Percentiles rank a stretch among this genome's conserved stretches.
Evolutionary conservation across 2,113 vertebrate species (phyloP).

Genomic region (Serinus canaria): DNA sequence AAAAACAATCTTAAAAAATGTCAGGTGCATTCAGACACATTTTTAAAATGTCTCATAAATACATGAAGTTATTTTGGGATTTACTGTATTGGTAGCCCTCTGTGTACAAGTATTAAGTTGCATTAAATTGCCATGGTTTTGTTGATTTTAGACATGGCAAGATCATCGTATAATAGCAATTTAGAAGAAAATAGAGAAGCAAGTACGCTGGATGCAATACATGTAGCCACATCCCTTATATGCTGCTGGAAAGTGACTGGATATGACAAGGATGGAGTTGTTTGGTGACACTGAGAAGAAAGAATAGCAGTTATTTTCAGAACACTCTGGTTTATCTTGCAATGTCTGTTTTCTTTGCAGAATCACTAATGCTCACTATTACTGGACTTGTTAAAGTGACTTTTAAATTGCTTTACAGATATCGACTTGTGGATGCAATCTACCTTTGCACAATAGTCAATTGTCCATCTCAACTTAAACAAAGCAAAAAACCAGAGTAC

Average conservation of each 20-base stretch:
- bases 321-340: constrained; percentile 24
- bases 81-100: not conserved
- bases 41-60: not conserved
- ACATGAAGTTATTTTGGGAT: not conserved
- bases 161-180: not conserved
- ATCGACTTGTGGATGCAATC: not conserved
- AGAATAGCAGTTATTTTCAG: not conserved
- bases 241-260: not conserved
- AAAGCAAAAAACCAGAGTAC: not conserved
- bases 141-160: not conserved
- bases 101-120: not conserved
- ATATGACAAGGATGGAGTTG: not conserved
- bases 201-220: not conserved
- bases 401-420: constrained; percentile 45
- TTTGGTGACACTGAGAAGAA: not conserved
- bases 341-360: constrained; percentile 40
- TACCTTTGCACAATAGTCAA: constrained; percentile 27
- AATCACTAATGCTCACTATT: constrained; percentile 29
- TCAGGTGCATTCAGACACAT: not conserved
- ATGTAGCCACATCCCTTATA: not conserved
- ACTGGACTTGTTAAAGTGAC: constrained; percentile 38
- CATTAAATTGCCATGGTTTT: not conserved
- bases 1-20: not conserved
- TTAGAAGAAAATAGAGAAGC: not conserved
- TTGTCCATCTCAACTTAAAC: constrained; percentile 4